Base-by-base conservation (phyloP, 2,888 invertebrate genomes). In the Pterobdella sp. region DNA sequence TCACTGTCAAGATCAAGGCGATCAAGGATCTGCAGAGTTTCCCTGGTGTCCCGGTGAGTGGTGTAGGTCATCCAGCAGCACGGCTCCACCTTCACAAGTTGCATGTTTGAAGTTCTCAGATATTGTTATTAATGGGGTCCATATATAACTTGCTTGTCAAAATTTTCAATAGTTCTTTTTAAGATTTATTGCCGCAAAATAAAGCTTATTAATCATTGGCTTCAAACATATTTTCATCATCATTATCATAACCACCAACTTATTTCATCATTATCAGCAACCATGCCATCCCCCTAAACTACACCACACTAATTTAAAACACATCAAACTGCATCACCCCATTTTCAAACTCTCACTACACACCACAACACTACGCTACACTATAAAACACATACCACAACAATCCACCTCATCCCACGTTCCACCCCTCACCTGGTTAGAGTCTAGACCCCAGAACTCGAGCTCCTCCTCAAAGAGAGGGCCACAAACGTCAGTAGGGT, bases 401-500 rank as follows among this genome's bases (percentile, higher is more conserved):
- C n/a, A n/a, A n/a, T n/a, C n/a, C n/a, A n/a, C n/a, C n/a, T n/a
- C n/a, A n/a, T n/a, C n/a, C n/a, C n/a, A n/a, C n/a, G n/a, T n/a
- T n/a, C n/a, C n/a, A n/a, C n/a, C 31, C 49, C 97, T 95, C 80
- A 97, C 96, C 81, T 98, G 97, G 87, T 98, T 98, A 52, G 97
- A 93, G 84, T 98, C 97, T 79, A 98, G 88, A 22, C 97, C 97
- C 78, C 78, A 78, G 85, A 95, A 98, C 85, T 97, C 97, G 79
- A 98, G 88, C 84, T 98, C 98, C 83, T 97, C 97, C 84, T 98
- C 98, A 84, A 98, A 98, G 77, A 98, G 88, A 72, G 97, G 98
- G 66, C 97, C 97, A 84, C 97, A 98, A 0, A 98, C 97, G 83
- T 98, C 95, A 72, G 96, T 96, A 29, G 97, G 97, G 85, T 98